phyloP scores from a whole-genome alignment of 2,797 vertebrate genomes.

The Xenops minutus region DNA sequence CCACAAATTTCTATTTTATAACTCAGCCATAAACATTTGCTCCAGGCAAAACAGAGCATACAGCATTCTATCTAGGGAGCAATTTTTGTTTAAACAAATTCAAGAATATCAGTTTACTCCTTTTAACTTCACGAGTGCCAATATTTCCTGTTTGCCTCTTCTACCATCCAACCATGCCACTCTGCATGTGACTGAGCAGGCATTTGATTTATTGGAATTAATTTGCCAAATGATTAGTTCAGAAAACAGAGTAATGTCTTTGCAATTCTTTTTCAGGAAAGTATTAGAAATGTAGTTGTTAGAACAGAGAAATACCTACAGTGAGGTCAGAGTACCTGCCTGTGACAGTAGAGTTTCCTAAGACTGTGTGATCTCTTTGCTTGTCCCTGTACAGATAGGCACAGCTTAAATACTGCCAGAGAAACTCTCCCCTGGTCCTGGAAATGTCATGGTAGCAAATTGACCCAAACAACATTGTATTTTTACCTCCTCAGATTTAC shows the following conservation, averaged over 20 bases:
- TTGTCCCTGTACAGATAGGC: background rate
- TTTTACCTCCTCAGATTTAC: background rate
- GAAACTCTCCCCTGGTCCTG: background rate
- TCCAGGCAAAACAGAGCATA: slow-evolving; percentile 48
- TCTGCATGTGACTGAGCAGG: background rate
- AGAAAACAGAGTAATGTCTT: slow-evolving; percentile 12
- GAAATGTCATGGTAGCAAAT: background rate
- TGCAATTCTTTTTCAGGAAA: background rate
- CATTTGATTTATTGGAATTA: slow-evolving; percentile 49
- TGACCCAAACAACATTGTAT: background rate
- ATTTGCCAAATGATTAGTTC: slow-evolving; percentile 44
- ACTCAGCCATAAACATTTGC: slow-evolving; percentile 52
- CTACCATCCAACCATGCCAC: background rate
- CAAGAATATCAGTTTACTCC: slow-evolving; percentile 34
- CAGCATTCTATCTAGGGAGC: slow-evolving; percentile 18
- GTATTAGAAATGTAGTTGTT: background rate
- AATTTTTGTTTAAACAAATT: slow-evolving; percentile 56
- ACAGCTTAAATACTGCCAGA: background rate
- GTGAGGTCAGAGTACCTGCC: background rate
- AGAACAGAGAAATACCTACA: background rate
- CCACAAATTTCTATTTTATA: slow-evolving; percentile 45
- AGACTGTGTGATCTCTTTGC: background rate
- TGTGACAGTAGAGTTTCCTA: background rate
- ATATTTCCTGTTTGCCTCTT: background rate
- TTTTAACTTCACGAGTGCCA: slow-evolving; percentile 11